Percentiles rank a stretch among this genome's conserved stretches.
These are phyloP conservation scores for Cottus gobio DNA, from an alignment of 2,113 vertebrate species.

Conservation along the genomic window DNA sequence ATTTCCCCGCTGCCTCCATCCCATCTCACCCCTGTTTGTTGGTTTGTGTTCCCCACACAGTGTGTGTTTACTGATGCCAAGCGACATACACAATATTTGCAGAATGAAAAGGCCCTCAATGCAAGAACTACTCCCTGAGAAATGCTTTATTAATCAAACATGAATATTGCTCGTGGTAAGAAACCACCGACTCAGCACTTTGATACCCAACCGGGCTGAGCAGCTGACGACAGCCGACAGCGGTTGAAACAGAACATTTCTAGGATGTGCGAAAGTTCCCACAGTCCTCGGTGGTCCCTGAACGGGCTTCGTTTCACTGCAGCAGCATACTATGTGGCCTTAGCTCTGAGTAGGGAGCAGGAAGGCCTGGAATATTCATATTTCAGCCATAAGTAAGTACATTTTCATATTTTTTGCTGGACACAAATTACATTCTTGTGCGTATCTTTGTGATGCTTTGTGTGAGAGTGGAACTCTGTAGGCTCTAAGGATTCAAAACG, in stretches of 20 bases:
- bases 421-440: too few relatives aligned
- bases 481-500: too few relatives aligned
- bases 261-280: too few relatives aligned
- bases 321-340: too few relatives aligned
- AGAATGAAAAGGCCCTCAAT: constrained; percentile 18
- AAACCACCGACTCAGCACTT: constrained; percentile 40
- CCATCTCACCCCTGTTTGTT: constrained; percentile 40
- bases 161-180: constrained; percentile 33
- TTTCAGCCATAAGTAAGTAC: too few relatives aligned
- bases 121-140: constrained; percentile 3
- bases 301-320: too few relatives aligned
- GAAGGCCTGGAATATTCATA: too few relatives aligned
- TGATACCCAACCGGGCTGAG: constrained; percentile 30
- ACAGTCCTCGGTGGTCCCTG: too few relatives aligned
- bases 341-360: too few relatives aligned
- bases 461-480: too few relatives aligned
- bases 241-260: not conserved
- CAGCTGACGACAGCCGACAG: constrained; percentile 7
- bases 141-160: constrained; percentile 9
- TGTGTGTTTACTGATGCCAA: constrained; percentile 39
- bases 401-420: too few relatives aligned
- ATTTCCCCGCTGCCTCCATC: constrained; percentile 15
- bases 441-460: too few relatives aligned
- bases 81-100: constrained; percentile 40
- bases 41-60: constrained; percentile 20